Conservation (phyloP, 2,797 vertebrate genomes). For the Antrozous pallidus region DNA sequence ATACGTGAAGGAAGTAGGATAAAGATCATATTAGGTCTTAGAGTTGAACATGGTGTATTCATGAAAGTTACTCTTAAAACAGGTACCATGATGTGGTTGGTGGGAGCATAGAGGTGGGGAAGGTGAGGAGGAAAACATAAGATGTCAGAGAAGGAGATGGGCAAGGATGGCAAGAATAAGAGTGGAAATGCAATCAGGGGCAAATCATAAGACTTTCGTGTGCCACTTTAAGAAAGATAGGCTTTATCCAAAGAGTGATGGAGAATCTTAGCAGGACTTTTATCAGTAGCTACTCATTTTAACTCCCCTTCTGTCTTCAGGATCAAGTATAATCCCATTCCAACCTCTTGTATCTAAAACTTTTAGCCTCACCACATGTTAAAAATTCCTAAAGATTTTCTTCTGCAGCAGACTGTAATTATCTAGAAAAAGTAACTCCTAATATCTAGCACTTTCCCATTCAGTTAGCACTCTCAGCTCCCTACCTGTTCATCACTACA, state of each 20-base stretch:
- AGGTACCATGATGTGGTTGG: background rate
- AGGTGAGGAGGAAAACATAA: background rate
- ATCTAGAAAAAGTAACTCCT: background rate
- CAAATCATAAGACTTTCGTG: background rate
- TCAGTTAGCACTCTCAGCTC: background rate
- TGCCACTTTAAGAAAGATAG: background rate
- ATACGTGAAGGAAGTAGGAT: background rate
- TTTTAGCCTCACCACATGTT: background rate
- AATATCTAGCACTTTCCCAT: background rate
- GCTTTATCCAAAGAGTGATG: background rate
- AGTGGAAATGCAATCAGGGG: background rate
- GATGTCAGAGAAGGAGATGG: background rate
- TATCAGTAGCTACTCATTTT: background rate
- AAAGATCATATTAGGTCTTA: background rate
- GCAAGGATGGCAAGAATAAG: background rate
- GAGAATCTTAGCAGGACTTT: background rate
- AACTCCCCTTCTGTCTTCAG: background rate
- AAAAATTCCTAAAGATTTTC: constrained; percentile 2
- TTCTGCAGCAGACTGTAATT: background rate
- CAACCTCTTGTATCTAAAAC: background rate
- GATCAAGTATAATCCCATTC: background rate
- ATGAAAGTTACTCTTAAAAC: background rate
- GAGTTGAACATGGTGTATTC: background rate
- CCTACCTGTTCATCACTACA: background rate
- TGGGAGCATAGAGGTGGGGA: background rate